Evolutionary conservation across 1,140 invertebrate genomes (phyloP).

Genomic region (Medauroidea extradentata): DNA sequence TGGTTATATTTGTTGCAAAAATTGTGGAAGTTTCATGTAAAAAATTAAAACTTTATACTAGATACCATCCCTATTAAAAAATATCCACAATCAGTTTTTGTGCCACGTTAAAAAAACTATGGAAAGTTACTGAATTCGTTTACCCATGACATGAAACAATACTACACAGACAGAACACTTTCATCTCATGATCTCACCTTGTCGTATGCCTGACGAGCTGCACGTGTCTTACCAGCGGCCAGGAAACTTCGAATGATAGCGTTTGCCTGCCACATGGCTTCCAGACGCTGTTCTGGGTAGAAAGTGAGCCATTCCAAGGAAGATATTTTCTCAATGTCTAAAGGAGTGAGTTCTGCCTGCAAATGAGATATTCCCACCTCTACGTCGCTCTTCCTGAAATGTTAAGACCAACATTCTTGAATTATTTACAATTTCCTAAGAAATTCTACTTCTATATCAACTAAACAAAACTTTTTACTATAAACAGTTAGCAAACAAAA

Average conservation of each 20-base stretch:
- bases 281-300: slow-evolving; percentile 68
- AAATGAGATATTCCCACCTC: slow-evolving; percentile 24
- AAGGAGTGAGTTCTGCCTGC: slow-evolving; percentile 45
- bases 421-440: too few species aligned
- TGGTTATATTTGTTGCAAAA: too few species aligned
- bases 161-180: background rate
- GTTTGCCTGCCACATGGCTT: slow-evolving; percentile 82
- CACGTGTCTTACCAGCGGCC: slow-evolving; percentile 58
- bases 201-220: slow-evolving; percentile 61
- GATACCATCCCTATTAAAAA: too few species aligned
- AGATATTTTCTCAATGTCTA: slow-evolving; percentile 71
- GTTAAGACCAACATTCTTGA: too few species aligned
- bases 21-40: too few species aligned
- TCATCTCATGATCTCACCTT: slow-evolving; percentile 52
- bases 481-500: too few species aligned
- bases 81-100: background rate
- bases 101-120: background rate
- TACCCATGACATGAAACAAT: background rate
- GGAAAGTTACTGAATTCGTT: background rate
- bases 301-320: slow-evolving; percentile 86
- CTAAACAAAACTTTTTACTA: too few species aligned
- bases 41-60: too few species aligned
- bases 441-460: too few species aligned
- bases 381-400: too few species aligned
- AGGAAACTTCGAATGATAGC: slow-evolving; percentile 83